Base-by-base conservation (phyloP, 2,113 vertebrate species). In the Nyctereutes procyonoides region DNA sequence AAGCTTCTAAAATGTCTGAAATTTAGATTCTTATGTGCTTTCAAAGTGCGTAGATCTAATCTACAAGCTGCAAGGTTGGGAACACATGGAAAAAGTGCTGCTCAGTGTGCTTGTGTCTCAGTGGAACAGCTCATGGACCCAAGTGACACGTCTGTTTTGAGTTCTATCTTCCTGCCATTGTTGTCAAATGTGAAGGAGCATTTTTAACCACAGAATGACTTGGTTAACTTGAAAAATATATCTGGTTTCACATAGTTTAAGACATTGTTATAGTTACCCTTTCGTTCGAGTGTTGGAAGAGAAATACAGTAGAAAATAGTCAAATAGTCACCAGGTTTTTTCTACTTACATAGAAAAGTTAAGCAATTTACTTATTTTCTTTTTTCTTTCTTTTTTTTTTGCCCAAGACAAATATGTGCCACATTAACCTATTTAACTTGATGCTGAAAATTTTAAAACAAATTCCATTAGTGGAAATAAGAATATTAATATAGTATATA, bases 401-500 rank as follows among this genome's bases (percentile, higher is more conserved):
- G 3, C 62, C 62, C 67, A 65, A 91, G 43, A 69, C 51, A 93
- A 82, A 55, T 62, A 69, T 91, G 51, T 86, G 43, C 89, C 30
- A 24, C 15, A 2, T 86, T 60, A 11, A 5, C 12, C 28, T 74
- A 6, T 85, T 96, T 92, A 92, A 92, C 53, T 76, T n/a, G 58
- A 80, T 80, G 67, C 26, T 83, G 51, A 95, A 73, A 95, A 88
- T 74, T 62, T 69, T 62, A 63, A 92, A 80, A 60, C 24, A 77
- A 53, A 81, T 89, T 90, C 7, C 12, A 4, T 85, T 51, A 87
- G 53, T 93, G 69, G 58, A 96, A 90, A 92, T 95, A 84, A 82
- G 48, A 93, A 86, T 88, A 79, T 69, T 76, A 82, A 80, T 85
- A 76, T 82, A 93, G 17, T 77, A 93, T 95, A 95, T 22, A 62